These are phyloP conservation scores for Chlamydotis undulata DNA, from an alignment of 2,113 vertebrate species.

Conservation along the genomic window DNA sequence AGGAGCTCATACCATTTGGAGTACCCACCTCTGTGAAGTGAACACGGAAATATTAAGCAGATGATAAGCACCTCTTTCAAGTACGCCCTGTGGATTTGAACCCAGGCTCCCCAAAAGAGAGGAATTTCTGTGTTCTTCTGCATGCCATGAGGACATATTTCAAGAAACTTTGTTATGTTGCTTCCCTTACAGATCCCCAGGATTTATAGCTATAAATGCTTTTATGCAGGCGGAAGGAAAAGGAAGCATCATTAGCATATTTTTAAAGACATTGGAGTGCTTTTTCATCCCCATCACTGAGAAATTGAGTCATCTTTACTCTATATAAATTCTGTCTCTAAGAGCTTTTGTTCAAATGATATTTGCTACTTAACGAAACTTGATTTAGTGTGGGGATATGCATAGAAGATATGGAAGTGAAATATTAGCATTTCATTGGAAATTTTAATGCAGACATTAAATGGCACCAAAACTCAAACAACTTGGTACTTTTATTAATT, in stretches of 20 bases:
- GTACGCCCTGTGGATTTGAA: background rate
- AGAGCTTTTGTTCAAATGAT: slow-evolving; percentile 40
- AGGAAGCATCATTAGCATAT: background rate
- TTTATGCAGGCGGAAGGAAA: background rate
- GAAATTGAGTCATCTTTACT: slow-evolving; percentile 35
- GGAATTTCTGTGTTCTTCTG: background rate
- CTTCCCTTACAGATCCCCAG: background rate
- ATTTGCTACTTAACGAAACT: slow-evolving; percentile 47
- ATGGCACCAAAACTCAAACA: background rate
- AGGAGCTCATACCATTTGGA: background rate
- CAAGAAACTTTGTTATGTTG: background rate
- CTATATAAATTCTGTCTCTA: slow-evolving; percentile 12
- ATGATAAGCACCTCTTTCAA: background rate
- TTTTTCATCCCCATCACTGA: slow-evolving; percentile 35
- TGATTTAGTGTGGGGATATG: slow-evolving; percentile 11
- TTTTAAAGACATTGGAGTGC: background rate
- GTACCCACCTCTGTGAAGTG: background rate
- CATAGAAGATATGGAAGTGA: background rate
- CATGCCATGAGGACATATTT: background rate
- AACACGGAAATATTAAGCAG: background rate
- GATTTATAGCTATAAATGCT: slow-evolving; percentile 4
- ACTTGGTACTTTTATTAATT: slow-evolving; percentile 55
- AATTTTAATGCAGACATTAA: slow-evolving; percentile 61
- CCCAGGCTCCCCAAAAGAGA: background rate
- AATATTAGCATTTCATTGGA: slow-evolving; percentile 36